Base-by-base conservation (phyloP, 2,797 vertebrate species). In the Lepilemur ruficaudatus region DNA sequence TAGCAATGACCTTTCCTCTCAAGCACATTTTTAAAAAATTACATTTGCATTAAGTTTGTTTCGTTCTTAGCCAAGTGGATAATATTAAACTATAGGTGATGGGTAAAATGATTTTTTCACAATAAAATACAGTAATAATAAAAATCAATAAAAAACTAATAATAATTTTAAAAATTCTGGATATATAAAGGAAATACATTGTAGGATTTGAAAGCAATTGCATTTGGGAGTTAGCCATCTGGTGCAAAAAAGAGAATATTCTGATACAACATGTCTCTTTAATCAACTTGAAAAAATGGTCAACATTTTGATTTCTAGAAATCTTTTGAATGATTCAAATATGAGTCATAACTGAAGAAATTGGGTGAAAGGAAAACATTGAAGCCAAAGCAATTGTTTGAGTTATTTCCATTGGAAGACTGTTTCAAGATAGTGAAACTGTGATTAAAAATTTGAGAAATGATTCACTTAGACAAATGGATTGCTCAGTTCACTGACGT, bases 371-470 rank as follows among this genome's bases (percentile, higher is more conserved):
- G 38, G 48, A 86, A 23, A 89, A 30, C 57, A 82, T 61, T 94
- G 18, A 94, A 79, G 23, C 48, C 18, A 89, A 93, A 84, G 46
- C 18, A 83, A 78, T 84, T 72, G 5, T 86, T 84, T 89, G 52
- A 76, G 28, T 86, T 67, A 73, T 43, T 93, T 94, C 46, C 23
- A 35, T n/a, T 91, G 79, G n/a, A 81, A 84, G 14, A 72, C 32
- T 59, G 11, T 81, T 85, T 89, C 38, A 85, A 76, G 35, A 35
- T 87, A 89, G 25, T 67, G 48, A 91, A 96, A 88, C 84, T 85
- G 32, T 76, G 28, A 91, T 91, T 88, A 94, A 88, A 48, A 81
- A 59, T 18, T 25, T 59, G 32, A 78, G 23, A 95, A 86, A 72
- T 61, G 23, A 69, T 63, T 76, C 28, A 76, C 46, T 82, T 82